Conservation (phyloP, 2,888 invertebrate species). For the Cataglyphis albicans region DNA sequence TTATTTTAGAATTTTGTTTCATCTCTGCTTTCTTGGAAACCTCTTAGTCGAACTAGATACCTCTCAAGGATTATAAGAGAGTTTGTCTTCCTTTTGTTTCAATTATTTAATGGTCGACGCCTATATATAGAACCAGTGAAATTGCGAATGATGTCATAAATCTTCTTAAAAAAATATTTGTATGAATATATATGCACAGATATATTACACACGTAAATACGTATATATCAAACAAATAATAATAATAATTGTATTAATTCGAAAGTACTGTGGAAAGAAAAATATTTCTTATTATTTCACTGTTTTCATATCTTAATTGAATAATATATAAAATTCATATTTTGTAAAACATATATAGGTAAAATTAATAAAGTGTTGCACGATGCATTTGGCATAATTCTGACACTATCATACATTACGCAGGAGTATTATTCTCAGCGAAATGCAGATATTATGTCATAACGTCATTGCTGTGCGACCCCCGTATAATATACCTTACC, state of each 20-base stretch:
- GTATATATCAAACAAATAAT: conserved; percentile 3
- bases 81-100: conserved; percentile 46
- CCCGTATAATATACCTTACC: conserved; percentile 49
- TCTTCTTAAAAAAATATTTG: neutral
- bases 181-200: neutral
- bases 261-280: neutral
- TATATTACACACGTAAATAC: neutral
- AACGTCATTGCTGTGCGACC: conserved; percentile 45
- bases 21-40: conserved; percentile 39
- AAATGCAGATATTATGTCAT: conserved; percentile 51
- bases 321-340: neutral
- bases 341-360: neutral
- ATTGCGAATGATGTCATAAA: neutral
- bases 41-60: conserved; percentile 54
- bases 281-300: neutral
- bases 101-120: conserved; percentile 67
- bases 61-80: conserved; percentile 35
- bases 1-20: conserved; percentile 60
- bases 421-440: conserved; percentile 45
- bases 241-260: neutral
- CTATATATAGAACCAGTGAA: neutral
- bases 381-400: conserved; percentile 27
- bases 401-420: conserved; percentile 8
- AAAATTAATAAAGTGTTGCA: neutral
- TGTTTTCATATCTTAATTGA: neutral